Base-by-base conservation (phyloP, 2,888 invertebrate species). In the Choreutis nemorana region DNA sequence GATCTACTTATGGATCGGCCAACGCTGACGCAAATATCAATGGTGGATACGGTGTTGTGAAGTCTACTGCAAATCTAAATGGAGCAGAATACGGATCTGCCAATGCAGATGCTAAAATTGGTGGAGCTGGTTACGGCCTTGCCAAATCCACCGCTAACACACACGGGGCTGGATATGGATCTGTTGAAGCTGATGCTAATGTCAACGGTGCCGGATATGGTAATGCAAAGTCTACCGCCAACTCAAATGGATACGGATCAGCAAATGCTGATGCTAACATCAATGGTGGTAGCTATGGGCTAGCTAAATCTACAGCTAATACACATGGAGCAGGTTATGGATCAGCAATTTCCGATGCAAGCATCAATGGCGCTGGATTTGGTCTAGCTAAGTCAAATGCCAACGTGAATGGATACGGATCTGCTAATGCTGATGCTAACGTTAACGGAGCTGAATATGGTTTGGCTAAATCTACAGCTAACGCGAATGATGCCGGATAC, bases 211-310 rank as follows among this genome's bases (percentile, higher is more conserved):
- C 41, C 8, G 35, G 32, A 16, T 33, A 27, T 20, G 48, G 48
- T 3, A 41, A 31, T 23, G 44, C 49, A 32, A 45, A 25, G 40
- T 43, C 30, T n/a, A n/a, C n/a, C n/a, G n/a, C n/a, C n/a, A n/a
- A n/a, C n/a, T n/a, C n/a, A n/a, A n/a, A n/a, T n/a, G 50, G 52
- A 2, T 51, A 49, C 6, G 52, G 49, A 16, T 50, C 50, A 7
- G 61, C 70, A 2, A 55, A 55, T 4, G 63, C 71, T 3, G 58
- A 53, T 33, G 70, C 65, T 2, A 55, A 65, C 30, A 47, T 57
- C 9, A 50, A 56, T 28, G 55, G 55, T n/a, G n/a, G n/a, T n/a
- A n/a, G n/a, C n/a, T 31, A 38, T 6, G 50, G 51, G 11, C 41
- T 62, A 8, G 36, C 53, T 11, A 33, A 57, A 24, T 47, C 54